Conservation (phyloP, 2,797 vertebrate species). For the Spinus pinus region DNA sequence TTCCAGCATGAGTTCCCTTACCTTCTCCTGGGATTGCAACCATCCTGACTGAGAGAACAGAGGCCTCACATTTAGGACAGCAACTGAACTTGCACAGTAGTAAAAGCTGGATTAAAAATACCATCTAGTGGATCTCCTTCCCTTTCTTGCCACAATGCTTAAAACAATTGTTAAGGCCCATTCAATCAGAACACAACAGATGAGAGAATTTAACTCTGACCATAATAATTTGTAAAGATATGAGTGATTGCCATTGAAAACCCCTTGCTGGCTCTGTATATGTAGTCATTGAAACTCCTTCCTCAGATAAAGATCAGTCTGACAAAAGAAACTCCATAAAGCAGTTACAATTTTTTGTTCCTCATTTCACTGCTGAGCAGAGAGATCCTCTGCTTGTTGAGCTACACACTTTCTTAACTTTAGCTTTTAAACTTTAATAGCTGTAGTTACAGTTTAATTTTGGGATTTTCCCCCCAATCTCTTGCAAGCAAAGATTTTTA, state of each 20-base stretch:
- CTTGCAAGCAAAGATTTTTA: neutral
- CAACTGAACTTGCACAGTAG: accelerated
- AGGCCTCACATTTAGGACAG: neutral
- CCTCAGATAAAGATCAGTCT: neutral
- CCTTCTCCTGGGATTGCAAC: neutral
- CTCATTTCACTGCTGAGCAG: neutral
- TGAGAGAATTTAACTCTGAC: neutral
- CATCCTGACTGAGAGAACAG: neutral
- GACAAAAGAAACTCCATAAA: neutral
- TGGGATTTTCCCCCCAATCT: accelerated
- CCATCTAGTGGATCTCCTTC: conserved; percentile 12
- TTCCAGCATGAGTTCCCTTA: neutral
- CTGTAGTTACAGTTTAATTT: neutral
- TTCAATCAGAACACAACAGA: neutral
- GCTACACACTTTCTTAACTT: neutral
- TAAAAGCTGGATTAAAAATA: neutral
- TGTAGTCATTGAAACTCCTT: neutral
- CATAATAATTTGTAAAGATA: neutral
- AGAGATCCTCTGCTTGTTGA: neutral
- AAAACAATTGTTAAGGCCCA: neutral
- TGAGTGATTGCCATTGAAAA: neutral
- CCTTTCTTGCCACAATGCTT: neutral
- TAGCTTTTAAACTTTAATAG: neutral
- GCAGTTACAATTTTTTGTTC: neutral
- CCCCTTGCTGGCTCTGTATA: neutral